Percentiles rank a stretch among this genome's conserved stretches.
Evolutionary conservation across 2,113 vertebrate species (phyloP).

Genomic region (Pelusios castaneus): DNA sequence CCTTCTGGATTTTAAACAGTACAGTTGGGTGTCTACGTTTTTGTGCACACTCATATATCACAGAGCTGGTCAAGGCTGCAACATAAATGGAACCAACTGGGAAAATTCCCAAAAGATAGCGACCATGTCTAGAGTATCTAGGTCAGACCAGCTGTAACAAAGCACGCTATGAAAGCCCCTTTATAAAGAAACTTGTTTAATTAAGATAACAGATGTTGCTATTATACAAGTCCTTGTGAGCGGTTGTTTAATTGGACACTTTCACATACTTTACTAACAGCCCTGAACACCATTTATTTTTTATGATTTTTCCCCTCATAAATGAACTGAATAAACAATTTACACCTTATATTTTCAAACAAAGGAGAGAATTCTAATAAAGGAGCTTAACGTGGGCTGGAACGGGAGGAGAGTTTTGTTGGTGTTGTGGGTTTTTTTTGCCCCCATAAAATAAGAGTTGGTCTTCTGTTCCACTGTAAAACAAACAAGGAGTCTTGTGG

Average conservation of each 20-base stretch:
- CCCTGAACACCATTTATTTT: slow-evolving; percentile 55
- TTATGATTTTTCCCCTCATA: slow-evolving; percentile 55
- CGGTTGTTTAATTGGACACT: slow-evolving; percentile 72
- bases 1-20: neutral
- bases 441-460: slow-evolving; percentile 15
- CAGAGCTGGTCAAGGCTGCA: slow-evolving; percentile 31
- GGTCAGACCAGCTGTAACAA: slow-evolving; percentile 68
- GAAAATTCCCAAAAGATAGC: slow-evolving; percentile 52
- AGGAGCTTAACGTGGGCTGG: slow-evolving; percentile 26
- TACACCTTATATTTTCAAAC: neutral
- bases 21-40: neutral
- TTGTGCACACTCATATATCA: slow-evolving; percentile 39
- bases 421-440: neutral
- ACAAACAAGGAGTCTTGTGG: too few relatives aligned
- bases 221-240: slow-evolving; percentile 54
- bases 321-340: slow-evolving; percentile 75
- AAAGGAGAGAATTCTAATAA: slow-evolving; percentile 47
- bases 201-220: slow-evolving; percentile 79
- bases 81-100: slow-evolving; percentile 68
- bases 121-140: slow-evolving; percentile 41
- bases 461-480: slow-evolving; percentile 9
- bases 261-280: slow-evolving; percentile 65
- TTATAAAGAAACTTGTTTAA: slow-evolving; percentile 69
- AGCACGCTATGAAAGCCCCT: slow-evolving; percentile 36
- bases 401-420: neutral